Conservation (phyloP, 2,888 invertebrate species). For the Orthosia gracilis region DNA sequence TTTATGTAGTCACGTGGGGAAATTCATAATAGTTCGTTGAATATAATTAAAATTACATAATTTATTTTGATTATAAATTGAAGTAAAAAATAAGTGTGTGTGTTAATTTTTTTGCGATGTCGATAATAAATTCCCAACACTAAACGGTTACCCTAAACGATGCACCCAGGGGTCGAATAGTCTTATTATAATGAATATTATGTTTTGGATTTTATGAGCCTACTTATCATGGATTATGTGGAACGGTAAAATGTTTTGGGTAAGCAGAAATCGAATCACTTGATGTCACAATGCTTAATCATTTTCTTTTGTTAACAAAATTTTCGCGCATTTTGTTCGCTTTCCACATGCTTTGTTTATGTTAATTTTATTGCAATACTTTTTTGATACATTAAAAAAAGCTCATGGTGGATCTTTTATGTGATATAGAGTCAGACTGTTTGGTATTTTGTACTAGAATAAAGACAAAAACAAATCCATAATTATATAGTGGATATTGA, state of each 20-base stretch:
- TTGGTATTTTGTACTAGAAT: too few relatives aligned
- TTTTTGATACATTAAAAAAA: not conserved
- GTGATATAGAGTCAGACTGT: not conserved
- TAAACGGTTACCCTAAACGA: slow-evolving; percentile 73
- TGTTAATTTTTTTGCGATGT: slow-evolving; percentile 19
- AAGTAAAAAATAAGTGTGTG: not conserved
- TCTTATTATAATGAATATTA: slow-evolving; percentile 80
- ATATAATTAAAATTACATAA: slow-evolving; percentile 5
- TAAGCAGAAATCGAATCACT: slow-evolving; percentile 50
- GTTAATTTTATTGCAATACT: not conserved
- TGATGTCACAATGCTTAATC: slow-evolving; percentile 35
- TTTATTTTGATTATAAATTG: not conserved
- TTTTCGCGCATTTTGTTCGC: not conserved
- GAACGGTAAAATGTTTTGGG: slow-evolving; percentile 49
- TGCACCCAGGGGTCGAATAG: slow-evolving; percentile 79
- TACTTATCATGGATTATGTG: slow-evolving; percentile 63
- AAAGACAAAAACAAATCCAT: too few relatives aligned
- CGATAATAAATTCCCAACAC: slow-evolving; percentile 59
- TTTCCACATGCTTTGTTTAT: not conserved
- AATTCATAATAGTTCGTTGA: not conserved
- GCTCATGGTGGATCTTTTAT: not conserved
- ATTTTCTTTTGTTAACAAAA: slow-evolving; percentile 36
- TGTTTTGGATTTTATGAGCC: slow-evolving; percentile 72
- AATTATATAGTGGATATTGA: too few relatives aligned
- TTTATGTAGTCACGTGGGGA: slow-evolving; percentile 5